Conservation (phyloP, 2,113 vertebrate species). For the Amphiprion ocellaris region DNA sequence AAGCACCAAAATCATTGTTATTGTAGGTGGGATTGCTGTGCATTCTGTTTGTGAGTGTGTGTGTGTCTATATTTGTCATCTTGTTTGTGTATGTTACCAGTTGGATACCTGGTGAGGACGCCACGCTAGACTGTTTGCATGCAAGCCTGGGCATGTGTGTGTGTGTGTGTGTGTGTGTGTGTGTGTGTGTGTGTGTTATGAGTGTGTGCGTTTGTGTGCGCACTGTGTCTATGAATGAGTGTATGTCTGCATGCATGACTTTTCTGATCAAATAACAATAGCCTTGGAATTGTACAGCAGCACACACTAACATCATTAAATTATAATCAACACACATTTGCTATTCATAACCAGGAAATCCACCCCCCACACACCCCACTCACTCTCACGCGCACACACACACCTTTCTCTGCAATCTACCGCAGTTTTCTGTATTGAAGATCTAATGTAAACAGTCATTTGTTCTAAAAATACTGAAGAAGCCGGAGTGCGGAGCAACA, state of each 20-base stretch:
- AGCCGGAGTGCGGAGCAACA: not conserved
- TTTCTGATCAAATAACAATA: constrained; percentile 54
- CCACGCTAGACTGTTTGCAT: constrained; percentile 14
- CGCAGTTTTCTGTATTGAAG: constrained; percentile 40
- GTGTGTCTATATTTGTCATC: not conserved
- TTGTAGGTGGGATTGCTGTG: not conserved
- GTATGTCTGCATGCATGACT: constrained; percentile 17
- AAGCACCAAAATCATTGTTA: not conserved
- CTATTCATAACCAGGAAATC: constrained; percentile 65
- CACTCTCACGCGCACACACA: not conserved
- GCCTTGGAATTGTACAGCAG: constrained; percentile 18
- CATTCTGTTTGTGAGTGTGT: not conserved
- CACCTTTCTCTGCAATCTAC: not conserved
- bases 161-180: not conserved
- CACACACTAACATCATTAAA: constrained; percentile 56
- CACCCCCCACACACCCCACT: constrained; percentile 2
- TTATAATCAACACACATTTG: constrained; percentile 47
- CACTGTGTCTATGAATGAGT: constrained; percentile 21
- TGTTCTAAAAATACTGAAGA: constrained; percentile 49
- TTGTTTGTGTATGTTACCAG: not conserved
- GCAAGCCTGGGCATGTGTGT: not conserved
- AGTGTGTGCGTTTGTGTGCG: constrained; percentile 22
- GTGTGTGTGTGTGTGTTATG: not conserved
- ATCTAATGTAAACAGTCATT: constrained; percentile 48
- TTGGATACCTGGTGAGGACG: not conserved